These are phyloP conservation scores for Zophobas atratus DNA, from an alignment of 1,140 invertebrate genomes.

Conservation along the genomic window DNA sequence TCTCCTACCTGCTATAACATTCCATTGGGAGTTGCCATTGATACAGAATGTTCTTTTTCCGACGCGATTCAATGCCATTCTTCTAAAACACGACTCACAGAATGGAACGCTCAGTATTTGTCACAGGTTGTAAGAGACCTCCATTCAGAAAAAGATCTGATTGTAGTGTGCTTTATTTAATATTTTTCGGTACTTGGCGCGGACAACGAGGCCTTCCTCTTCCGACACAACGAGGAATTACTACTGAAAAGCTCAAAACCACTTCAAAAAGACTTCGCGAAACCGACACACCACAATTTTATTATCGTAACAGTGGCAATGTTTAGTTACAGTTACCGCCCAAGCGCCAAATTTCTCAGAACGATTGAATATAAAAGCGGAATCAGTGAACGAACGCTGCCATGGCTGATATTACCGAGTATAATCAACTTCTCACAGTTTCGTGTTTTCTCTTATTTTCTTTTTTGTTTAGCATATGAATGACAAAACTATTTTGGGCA, in stretches of 20 bases:
- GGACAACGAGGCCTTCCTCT: slow-evolving; percentile 25
- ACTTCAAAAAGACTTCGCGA: slow-evolving; percentile 11
- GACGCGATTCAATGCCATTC: slow-evolving; percentile 54
- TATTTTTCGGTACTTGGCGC: slow-evolving; percentile 44
- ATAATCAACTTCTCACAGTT: no score
- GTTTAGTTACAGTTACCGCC: background rate
- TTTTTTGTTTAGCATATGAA: no score
- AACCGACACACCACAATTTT: background rate
- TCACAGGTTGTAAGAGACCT: slow-evolving; percentile 56
- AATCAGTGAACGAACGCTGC: no score
- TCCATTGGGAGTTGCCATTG: slow-evolving; percentile 64
- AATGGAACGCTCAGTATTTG: slow-evolving; percentile 58
- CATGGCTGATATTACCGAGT: no score
- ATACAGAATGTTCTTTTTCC: slow-evolving; percentile 65
- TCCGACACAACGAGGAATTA: slow-evolving; percentile 27
- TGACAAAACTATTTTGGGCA: no score
- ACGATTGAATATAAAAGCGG: background rate
- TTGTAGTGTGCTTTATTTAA: slow-evolving; percentile 39
- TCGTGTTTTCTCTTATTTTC: no score
- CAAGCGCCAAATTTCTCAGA: background rate
- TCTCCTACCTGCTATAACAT: slow-evolving; percentile 63
- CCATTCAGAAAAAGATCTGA: slow-evolving; percentile 42
- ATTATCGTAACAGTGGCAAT: background rate
- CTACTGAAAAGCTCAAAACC: slow-evolving; percentile 10
- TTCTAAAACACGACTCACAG: slow-evolving; percentile 54